These are phyloP conservation scores for Pycnomerus fuliginosus DNA, from an alignment of 2,888 invertebrate species.

Conservation along the genomic window DNA sequence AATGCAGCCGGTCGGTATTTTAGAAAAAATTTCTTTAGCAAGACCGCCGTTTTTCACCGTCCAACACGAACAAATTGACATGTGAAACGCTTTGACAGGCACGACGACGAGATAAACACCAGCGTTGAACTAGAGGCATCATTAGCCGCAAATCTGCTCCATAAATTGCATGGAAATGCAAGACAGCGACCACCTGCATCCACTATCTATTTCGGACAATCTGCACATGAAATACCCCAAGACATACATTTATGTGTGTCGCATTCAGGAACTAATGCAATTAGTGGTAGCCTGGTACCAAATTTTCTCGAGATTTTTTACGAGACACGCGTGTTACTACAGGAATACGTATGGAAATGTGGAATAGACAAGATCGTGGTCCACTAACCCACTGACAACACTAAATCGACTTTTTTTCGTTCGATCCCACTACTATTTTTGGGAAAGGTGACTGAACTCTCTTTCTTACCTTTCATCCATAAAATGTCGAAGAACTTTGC, in stretches of 20 bases:
- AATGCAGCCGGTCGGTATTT: too few relatives aligned
- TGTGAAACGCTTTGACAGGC: slow-evolving; percentile 14
- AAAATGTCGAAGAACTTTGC: slow-evolving; percentile 23
- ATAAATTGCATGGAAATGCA: slow-evolving; percentile 16
- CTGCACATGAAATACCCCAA: slow-evolving; percentile 8
- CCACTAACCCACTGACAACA: slow-evolving; percentile 44
- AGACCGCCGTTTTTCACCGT: slow-evolving; percentile 10
- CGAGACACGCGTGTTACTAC: slow-evolving; percentile 2
- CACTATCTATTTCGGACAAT: slow-evolving; percentile 16
- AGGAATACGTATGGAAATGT: slow-evolving; percentile 23
- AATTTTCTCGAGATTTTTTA: background rate
- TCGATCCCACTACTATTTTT: slow-evolving; percentile 37
- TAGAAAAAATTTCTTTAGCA: too few relatives aligned
- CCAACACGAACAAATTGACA: slow-evolving; percentile 15
- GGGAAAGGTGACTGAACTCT: slow-evolving; percentile 36
- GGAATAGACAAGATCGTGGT: slow-evolving; percentile 37
- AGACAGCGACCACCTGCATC: slow-evolving; percentile 18
- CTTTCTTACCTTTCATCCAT: slow-evolving; percentile 20
- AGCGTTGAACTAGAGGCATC: slow-evolving; percentile 13
- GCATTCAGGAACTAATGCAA: background rate
- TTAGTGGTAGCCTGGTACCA: background rate
- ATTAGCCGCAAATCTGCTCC: slow-evolving; percentile 13
- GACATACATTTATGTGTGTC: slow-evolving; percentile 2
- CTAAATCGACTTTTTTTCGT: slow-evolving; percentile 38
- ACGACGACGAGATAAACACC: slow-evolving; percentile 16